Evolutionary conservation across 2,888 invertebrate species (phyloP).

Genomic region (Didymodactylos carnosus): DNA sequence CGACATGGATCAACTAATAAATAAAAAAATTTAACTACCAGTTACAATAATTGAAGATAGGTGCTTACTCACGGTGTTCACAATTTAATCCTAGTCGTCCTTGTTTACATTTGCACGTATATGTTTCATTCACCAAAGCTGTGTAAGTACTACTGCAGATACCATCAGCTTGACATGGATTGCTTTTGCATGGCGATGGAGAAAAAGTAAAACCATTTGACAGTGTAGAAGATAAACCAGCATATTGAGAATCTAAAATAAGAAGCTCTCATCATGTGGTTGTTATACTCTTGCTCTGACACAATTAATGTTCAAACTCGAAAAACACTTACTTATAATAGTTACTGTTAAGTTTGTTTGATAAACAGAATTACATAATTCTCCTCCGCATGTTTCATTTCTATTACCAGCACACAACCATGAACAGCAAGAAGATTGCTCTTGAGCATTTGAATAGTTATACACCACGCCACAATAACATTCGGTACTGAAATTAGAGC

Average conservation of each 20-base stretch:
- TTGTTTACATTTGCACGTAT: neutral
- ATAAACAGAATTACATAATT: neutral
- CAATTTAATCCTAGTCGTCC: neutral
- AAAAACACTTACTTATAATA: neutral
- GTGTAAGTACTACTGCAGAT: neutral
- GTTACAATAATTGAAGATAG: too few species aligned
- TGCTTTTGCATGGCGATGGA: neutral
- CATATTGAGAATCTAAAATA: too few species aligned
- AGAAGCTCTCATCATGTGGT: too few species aligned
- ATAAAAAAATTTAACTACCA: neutral
- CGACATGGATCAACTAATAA: neutral
- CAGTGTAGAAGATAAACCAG: too few species aligned
- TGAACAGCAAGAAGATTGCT: neutral
- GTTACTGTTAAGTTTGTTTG: neutral
- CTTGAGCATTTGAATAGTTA: too few species aligned
- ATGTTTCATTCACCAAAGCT: neutral
- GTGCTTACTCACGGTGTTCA: neutral
- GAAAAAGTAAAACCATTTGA: too few species aligned
- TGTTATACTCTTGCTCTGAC: too few species aligned
- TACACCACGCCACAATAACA: neutral
- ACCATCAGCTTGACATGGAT: neutral
- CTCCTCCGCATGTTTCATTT: neutral
- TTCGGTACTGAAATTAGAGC: neutral
- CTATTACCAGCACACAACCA: neutral
- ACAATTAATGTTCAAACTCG: too few species aligned